Evolutionary conservation across 1,140 invertebrate genomes (phyloP), one percentile per base, ranked within the genome.

Genomic region (Ceratina calcarata): DNA sequence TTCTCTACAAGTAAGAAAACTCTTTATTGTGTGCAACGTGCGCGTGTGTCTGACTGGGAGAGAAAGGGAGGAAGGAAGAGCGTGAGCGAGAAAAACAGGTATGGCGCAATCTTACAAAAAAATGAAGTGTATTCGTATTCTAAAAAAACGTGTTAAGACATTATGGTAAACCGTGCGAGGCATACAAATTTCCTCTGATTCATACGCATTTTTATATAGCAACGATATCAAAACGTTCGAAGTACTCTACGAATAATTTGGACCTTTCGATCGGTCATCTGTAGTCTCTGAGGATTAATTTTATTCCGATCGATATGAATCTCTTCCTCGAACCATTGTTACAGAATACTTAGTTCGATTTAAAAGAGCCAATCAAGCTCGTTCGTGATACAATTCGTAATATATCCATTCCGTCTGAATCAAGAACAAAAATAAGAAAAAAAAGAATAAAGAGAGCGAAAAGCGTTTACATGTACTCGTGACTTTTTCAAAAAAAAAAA

Each of bases 381-480:
- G 24, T 85, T 45, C 70, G 84, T 72, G 76, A 86, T 85, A 78
- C 37, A 82, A 75, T 85, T 55, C 70, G 68, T 79, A 80, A 80
- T 72, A 86, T 83, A 86, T 78, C 78, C 64, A 86, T 86, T 86
- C 85, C 83, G 83, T 86, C 84, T 85, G 73, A 86, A 75, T 53
- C 18, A 55, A 55, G 18, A 45, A 6, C 13, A 13, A 62, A 84
- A 73, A 69, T 60, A 53, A 22, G 49, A 67, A 64, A 24, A 45
- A 58, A 65, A 74, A 37, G 53, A 60, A 51, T n/a, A 24, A 27
- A n/a, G 45, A 12, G 49, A 84, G 72, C 67, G 77, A 80, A 76
- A 76, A 77, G 55, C 61, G 57, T 83, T 45, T 70, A 78, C 73
- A 67, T 83, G 58, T 80, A 76, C 70, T 86, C 57, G 68, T 72